phyloP scores from a whole-genome alignment of 2,797 vertebrate genomes.

The Poecilia velifera region DNA sequence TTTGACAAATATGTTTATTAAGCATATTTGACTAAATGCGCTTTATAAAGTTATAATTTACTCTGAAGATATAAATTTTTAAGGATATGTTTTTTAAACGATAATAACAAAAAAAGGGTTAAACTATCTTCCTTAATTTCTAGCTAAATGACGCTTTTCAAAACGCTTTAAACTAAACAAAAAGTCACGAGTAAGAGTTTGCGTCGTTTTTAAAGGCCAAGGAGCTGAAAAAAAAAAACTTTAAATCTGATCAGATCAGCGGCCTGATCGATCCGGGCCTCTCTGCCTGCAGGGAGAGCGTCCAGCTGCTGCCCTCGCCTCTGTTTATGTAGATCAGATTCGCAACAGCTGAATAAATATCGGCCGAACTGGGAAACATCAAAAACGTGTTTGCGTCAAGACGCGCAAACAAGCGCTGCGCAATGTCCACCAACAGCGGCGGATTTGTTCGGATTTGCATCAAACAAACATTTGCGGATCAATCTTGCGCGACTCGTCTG shows the following conservation, averaged over 20 bases:
- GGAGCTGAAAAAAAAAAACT: neutral
- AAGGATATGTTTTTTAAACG: too few species aligned
- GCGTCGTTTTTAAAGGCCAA: neutral
- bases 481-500: conserved; percentile 63
- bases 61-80: too few species aligned
- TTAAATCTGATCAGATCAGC: conserved; percentile 24
- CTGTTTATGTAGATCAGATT: conserved; percentile 57
- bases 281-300: neutral
- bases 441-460: conserved; percentile 81
- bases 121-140: neutral
- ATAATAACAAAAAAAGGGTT: neutral
- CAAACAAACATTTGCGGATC: conserved; percentile 77
- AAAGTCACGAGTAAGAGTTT: neutral
- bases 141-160: neutral
- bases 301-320: conserved; percentile 23
- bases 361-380: conserved; percentile 52
- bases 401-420: conserved; percentile 68
- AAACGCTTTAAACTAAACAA: neutral
- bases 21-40: too few species aligned
- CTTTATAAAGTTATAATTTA: too few species aligned
- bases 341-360: conserved; percentile 82
- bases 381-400: conserved; percentile 75
- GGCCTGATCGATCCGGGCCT: conserved; percentile 27
- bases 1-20: neutral
- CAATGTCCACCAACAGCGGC: conserved; percentile 68